Base-by-base conservation (phyloP, 2,113 vertebrate species). In the Pomatorhinus ruficollis region DNA sequence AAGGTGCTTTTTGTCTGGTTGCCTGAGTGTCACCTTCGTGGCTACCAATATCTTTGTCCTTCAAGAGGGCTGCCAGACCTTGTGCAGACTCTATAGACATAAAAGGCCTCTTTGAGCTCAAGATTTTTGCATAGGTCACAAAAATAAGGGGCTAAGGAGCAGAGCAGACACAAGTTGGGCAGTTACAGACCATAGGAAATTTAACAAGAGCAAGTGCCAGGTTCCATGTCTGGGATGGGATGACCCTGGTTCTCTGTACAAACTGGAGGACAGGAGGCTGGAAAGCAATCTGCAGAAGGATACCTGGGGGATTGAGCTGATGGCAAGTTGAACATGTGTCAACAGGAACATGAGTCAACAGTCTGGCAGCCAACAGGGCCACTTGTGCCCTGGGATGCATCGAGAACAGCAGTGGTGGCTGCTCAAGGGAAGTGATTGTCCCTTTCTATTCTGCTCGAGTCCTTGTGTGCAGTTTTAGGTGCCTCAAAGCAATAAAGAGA, bases 401-500 rank as follows among this genome's bases (percentile, higher is more conserved):
- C 40, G 50, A 42, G 44, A 45, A 45, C 24, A 49, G 21, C 42
- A 20, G 2, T 47, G 21, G 23, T 23, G 39, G 12, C 35, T 2
- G 2, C 37, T 40, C 0, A 0, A 66, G 27, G 65, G 49, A 63
- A 8, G 31, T 24, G 17, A 25, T 17, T 50, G 28, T 81, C 49
- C 25, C 27, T 10, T 6, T 5, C 25, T 44, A 1, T 15, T 54
- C 33, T 52, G 45, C 15, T 45, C 0, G 0, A 60, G 28, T 45
- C 33, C 39, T 23, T 16, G 8, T 53, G 22, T 69, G 47, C 33
- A 69, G 33, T 39, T 60, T 53, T 28, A 39, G 39, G 28, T 53
- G 21, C 14, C 31, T 50, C 21, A 68, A 1, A 50, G 44, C 61
- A 50, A 14, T 27, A 44, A 76, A 50, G 14, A 50, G 13, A 21